A percentile compares a stretch with the other conserved stretches of the same genome.
Conservation (phyloP, 1,140 invertebrate genomes). For the Sycobia sp. region DNA sequence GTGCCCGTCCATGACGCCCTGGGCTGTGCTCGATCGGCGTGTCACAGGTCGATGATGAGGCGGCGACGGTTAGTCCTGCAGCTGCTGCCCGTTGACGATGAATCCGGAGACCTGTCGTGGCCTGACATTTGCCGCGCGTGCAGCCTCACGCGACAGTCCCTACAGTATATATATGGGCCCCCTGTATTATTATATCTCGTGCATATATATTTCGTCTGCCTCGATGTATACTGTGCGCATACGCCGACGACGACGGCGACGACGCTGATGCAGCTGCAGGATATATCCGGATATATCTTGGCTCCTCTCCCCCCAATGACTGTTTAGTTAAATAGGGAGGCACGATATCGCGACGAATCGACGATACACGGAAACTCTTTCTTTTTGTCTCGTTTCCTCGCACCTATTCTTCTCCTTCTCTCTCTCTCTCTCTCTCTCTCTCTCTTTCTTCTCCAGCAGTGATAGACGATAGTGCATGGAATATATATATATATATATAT, state of each 20-base stretch:
- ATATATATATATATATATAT: too few species aligned
- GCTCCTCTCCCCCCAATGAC: background rate
- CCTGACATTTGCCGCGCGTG: constrained; percentile 25
- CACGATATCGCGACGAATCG: too few species aligned
- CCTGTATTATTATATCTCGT: background rate
- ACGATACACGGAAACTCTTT: too few species aligned
- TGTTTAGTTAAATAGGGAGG: too few species aligned
- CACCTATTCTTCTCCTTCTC: too few species aligned
- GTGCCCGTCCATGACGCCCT: constrained; percentile 27
- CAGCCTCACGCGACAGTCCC: background rate
- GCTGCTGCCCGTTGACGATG: constrained; percentile 5
- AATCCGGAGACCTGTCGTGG: constrained; percentile 15
- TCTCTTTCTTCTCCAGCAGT: too few species aligned
- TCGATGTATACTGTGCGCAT: too few species aligned
- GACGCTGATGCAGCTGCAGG: too few species aligned
- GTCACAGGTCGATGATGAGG: constrained; percentile 9
- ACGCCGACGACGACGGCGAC: background rate
- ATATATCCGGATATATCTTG: too few species aligned
- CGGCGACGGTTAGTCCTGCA: background rate
- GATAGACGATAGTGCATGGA: too few species aligned
- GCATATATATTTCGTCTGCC: background rate
- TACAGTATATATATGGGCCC: constrained; percentile 1
- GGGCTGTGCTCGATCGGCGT: background rate
- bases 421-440: too few species aligned
- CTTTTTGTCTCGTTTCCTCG: background rate